Evolutionary conservation across 2,113 vertebrate species (phyloP), one percentile per base, ranked within the genome.

Genomic region (Penelope pileata): DNA sequence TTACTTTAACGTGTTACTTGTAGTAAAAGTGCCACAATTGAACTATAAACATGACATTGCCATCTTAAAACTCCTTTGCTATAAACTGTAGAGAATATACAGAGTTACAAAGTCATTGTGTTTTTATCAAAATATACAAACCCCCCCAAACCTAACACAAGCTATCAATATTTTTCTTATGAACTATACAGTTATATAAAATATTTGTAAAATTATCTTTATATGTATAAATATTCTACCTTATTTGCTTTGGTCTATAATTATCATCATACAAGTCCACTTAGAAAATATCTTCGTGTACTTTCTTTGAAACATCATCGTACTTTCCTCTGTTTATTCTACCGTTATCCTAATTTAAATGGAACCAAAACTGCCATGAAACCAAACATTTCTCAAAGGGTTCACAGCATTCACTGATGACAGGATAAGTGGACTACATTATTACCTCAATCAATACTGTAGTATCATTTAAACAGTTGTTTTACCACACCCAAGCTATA

Each of bases 231-330:
- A 98, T 98, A 98, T 97, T 98, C 97, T 97, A 97, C 97, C 97
- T 97, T 98, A 97, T 98, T 98, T 97, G 97, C 98, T 98, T 98
- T 98, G 98, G 98, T 98, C 97, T 98, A 95, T 95, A 98, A 97
- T 98, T 92, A 95, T 97, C 96, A 96, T 73, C 98, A 96, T 96
- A 98, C 95, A 93, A 97, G 95, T 97, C 97, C 97, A 98, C 97
- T 98, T 97, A 90, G 77, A 98, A 97, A 95, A 88, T 96, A 94
- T 64, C 92, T 88, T 94, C 93, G 77, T 94, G 88, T 92, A 95
- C 93, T 96, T 97, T 93, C 82, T 90, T 93, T 63, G 87, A 96
- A 95, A 97, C 50, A 68, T 93, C 84, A 56, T 59, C 42, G 24
- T 73, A 90, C 74, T 92, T 88, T 75, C 40, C 53, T 85, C 38